These are phyloP conservation scores for Mormyrus hasselquistii DNA, from an alignment of 2,797 vertebrate species.

Conservation along the genomic window DNA sequence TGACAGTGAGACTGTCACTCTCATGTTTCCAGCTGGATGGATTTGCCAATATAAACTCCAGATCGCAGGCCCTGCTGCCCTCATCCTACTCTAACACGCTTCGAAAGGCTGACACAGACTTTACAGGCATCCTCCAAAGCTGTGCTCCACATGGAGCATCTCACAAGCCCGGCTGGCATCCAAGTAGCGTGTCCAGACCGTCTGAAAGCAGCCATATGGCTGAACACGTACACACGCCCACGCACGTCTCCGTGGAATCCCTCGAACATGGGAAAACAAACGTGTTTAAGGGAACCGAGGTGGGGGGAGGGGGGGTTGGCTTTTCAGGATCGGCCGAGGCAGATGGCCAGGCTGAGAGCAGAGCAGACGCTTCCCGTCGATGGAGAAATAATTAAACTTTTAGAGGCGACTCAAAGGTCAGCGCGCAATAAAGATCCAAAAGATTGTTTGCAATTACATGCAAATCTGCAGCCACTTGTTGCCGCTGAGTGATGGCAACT, in stretches of 20 bases:
- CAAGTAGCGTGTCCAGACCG: background rate
- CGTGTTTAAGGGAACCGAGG: background rate
- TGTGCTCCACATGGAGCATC: background rate
- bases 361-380: background rate
- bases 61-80: background rate
- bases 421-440: background rate
- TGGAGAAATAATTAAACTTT: constrained; percentile 13
- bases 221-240: background rate
- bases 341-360: background rate
- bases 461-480: constrained; percentile 7
- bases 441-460: constrained; percentile 13
- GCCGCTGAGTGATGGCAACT: background rate
- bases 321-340: background rate
- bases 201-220: background rate
- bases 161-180: background rate
- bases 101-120: background rate
- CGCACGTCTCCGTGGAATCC: background rate
- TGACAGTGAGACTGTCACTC: background rate
- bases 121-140: background rate
- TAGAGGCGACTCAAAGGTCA: background rate
- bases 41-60: background rate
- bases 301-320: background rate
- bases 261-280: background rate
- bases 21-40: background rate
- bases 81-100: background rate